Evolutionary conservation across 1,140 invertebrate genomes (phyloP), one percentile per base, ranked within the genome.

Genomic region (Drosophila mauritiana): DNA sequence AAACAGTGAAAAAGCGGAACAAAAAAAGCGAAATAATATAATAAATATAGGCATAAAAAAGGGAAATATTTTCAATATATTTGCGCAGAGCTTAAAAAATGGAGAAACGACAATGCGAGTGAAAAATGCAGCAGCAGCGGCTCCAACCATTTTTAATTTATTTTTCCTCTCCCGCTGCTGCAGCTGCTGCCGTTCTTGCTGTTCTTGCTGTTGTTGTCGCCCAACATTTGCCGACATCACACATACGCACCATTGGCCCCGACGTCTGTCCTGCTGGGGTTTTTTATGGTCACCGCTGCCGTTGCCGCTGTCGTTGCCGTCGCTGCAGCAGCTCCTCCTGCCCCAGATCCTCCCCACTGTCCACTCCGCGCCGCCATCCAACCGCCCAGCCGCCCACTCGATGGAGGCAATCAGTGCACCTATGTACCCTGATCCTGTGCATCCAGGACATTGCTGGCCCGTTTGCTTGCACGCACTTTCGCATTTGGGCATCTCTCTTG

Each of bases 401-500:
- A 76, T 76, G 73, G 65, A 59, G 67, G 82, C 78, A 88, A 88
- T 88, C 83, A 88, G 80, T 88, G 84, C 83, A 88, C 83, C 83
- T 88, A 86, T 88, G 69, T 70, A 77, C 53, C 80, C 72, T 61
- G 80, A 78, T 81, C 81, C 78, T 57, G 82, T 59, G 59, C 67
- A 49, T 8, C 46, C 25, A 58, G 67, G 67, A 73, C 69, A 73
- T 43, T 59, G 67, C 67, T 54, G 84, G 80, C 84, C 64, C 85
- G 84, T 90, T 88, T 88, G 80, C 84, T 84, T 88, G 80, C 84
- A 88, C 54, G 85, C 72, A 57, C 67, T 84, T 89, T 70, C 80
- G 65, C 85, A 88, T 88, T 88, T 88, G 80, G 84, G 86, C 84
- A 90, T 89, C 84, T 89, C 84, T 85, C 78, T 89, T 89, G 43